Base-by-base conservation (phyloP, 2,113 vertebrate species). In the Ceratotherium simum region DNA sequence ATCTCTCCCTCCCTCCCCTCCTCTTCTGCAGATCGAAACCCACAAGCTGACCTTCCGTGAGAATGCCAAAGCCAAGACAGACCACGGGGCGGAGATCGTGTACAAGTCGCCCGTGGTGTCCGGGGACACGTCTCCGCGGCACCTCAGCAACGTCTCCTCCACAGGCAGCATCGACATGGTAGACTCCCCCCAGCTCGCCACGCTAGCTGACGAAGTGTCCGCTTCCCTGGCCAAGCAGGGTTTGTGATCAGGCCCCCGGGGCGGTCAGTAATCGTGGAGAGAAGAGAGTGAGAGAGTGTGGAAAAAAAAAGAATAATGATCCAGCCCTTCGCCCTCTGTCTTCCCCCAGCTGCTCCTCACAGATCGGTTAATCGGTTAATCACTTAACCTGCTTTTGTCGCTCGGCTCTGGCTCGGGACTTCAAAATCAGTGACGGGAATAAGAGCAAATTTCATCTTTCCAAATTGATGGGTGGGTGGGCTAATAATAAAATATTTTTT, bases 161-260 rank as follows among this genome's bases (percentile, higher is more conserved):
- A 99, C 99, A 0, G 99, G 99, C 98, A 99, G 99, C 99, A 99
- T 99, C 99, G 99, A 99, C 98, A 99, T 99, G 99, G 98, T 99
- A 89, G 99, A 99, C 99, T 99, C 99, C 33, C 99, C 99, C 18
- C 99, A 99, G 99, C 99, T 99, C 5, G 99, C 99, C 99, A 99
- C 99, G 20, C 98, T 99, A 85, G 99, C 99, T 0, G 99, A 99
- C 92, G 99, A 99, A 98, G 99, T 99, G 98, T 99, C 99, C 0
- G 99, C 99, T 95, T 99, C 99, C 88, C 99, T 99, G 99, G 99
- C 99, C 99, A 99, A 99, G 98, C 99, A 99, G 98, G 99, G 99
- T 98, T 99, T 99, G 99, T 99, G 99, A 99, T 99, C 88, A 96
- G 95, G 95, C 98, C 56, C 98, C 18, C 0, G 31, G 98, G 86